Conservation (phyloP, 1,140 invertebrate species). For the Leptopilina clavipes region DNA sequence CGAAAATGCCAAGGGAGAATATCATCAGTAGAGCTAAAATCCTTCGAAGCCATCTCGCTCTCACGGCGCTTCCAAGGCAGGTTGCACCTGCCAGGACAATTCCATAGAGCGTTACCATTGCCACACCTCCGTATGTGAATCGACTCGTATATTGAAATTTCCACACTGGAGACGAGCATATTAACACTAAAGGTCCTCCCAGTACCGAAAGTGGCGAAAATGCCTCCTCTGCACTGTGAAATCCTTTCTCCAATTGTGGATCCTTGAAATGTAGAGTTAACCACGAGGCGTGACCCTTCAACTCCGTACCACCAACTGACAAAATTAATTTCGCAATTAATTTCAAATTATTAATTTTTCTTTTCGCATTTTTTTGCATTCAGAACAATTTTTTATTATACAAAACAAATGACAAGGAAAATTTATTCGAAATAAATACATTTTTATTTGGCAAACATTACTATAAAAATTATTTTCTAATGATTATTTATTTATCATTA, state of each 20-base stretch:
- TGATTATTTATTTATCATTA: no score
- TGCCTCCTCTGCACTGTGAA: constrained; percentile 79
- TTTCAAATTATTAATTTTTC: no score
- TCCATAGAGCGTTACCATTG: constrained; percentile 67
- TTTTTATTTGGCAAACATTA: no score
- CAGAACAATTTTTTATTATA: no score
- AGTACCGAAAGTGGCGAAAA: constrained; percentile 80
- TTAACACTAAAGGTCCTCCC: constrained; percentile 78
- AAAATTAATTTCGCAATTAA: constrained; percentile 29
- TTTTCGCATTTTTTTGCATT: no score
- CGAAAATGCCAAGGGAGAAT: constrained; percentile 67
- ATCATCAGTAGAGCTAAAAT: constrained; percentile 70
- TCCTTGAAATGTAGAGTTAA: constrained; percentile 82
- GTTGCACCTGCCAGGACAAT: constrained; percentile 69
- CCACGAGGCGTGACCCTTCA: constrained; percentile 81
- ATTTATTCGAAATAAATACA: no score
- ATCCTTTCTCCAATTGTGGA: constrained; percentile 79
- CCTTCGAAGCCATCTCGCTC: constrained; percentile 70
- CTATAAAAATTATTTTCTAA: no score
- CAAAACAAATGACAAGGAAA: no score
- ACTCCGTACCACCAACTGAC: constrained; percentile 70
- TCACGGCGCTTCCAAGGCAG: constrained; percentile 68
- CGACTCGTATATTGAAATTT: constrained; percentile 70
- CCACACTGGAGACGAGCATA: constrained; percentile 77
- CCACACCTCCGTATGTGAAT: constrained; percentile 72